phyloP scores from a whole-genome alignment of 2,888 invertebrate species.

The Nemotelus pantherinus region DNA sequence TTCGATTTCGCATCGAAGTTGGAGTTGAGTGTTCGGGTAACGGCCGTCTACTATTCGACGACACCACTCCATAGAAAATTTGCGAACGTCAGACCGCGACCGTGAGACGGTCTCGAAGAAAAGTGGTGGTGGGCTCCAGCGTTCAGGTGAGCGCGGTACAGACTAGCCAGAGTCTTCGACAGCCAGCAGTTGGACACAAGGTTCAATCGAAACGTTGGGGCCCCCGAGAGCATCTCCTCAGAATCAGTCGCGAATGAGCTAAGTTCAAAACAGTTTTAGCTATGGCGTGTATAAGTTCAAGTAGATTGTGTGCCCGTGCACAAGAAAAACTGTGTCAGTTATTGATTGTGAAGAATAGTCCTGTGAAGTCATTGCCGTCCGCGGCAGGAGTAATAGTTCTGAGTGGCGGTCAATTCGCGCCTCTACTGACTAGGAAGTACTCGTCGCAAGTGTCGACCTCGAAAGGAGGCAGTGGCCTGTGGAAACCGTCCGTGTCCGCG shows the following conservation, averaged over 20 bases:
- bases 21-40: constrained; percentile 12
- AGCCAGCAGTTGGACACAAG: constrained; percentile 30
- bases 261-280: constrained; percentile 76
- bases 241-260: constrained; percentile 46
- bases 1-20: neutral
- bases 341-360: constrained; percentile 65
- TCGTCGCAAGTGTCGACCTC: constrained; percentile 29
- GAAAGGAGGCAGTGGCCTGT: constrained; percentile 13
- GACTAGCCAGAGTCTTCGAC: constrained; percentile 23
- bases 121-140: constrained; percentile 37
- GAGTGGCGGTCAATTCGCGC: constrained; percentile 21
- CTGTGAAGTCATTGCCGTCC: neutral
- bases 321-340: constrained; percentile 84
- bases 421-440: constrained; percentile 21
- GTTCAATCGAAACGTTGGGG: constrained; percentile 46
- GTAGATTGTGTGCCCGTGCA: constrained; percentile 83
- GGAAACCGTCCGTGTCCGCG: constrained; percentile 6
- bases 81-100: constrained; percentile 16
- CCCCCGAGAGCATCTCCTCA: constrained; percentile 47
- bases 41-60: constrained; percentile 4
- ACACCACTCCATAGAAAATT: constrained; percentile 9
- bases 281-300: constrained; percentile 86
- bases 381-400: neutral
- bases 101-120: constrained; percentile 9
- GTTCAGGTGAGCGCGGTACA: constrained; percentile 24